phyloP scores from a whole-genome alignment of 2,113 vertebrate genomes.

The Lynx canadensis region DNA sequence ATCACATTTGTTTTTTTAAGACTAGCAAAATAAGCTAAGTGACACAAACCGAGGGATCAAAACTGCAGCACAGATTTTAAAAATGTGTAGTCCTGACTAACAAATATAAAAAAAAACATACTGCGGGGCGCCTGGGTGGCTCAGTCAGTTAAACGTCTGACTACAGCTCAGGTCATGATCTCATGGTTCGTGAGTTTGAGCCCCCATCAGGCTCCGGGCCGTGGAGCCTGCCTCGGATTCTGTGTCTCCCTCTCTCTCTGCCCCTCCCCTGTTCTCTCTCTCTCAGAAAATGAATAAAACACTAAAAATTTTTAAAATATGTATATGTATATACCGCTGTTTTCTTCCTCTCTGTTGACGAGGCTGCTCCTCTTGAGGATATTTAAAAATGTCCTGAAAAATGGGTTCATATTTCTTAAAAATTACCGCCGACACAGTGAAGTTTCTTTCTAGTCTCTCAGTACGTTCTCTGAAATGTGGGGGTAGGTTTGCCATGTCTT shows the following conservation, averaged over 20 bases:
- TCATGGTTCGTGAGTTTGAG: too few relatives aligned
- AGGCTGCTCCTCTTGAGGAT: constrained; percentile 92
- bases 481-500: constrained; percentile 94
- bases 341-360: constrained; percentile 94
- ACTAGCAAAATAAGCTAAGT: not conserved
- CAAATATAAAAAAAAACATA: not conserved
- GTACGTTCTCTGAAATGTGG: constrained; percentile 93
- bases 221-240: too few relatives aligned
- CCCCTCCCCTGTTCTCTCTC: too few relatives aligned
- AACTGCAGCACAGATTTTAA: not conserved
- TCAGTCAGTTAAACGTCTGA: too few relatives aligned
- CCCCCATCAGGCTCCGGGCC: too few relatives aligned
- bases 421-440: constrained; percentile 95
- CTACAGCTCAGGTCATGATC: too few relatives aligned
- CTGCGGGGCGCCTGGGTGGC: too few relatives aligned
- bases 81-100: not conserved
- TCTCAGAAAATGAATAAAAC: too few relatives aligned
- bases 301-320: too few relatives aligned
- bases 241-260: too few relatives aligned
- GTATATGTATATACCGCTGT: constrained; percentile 87
- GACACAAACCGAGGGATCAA: not conserved
- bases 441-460: constrained; percentile 94
- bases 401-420: constrained; percentile 97
- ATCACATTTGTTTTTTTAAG: not conserved
- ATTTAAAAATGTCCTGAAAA: constrained; percentile 94